Evolutionary conservation across 2,888 invertebrate genomes (phyloP).

Genomic region (Volucella zonaria): DNA sequence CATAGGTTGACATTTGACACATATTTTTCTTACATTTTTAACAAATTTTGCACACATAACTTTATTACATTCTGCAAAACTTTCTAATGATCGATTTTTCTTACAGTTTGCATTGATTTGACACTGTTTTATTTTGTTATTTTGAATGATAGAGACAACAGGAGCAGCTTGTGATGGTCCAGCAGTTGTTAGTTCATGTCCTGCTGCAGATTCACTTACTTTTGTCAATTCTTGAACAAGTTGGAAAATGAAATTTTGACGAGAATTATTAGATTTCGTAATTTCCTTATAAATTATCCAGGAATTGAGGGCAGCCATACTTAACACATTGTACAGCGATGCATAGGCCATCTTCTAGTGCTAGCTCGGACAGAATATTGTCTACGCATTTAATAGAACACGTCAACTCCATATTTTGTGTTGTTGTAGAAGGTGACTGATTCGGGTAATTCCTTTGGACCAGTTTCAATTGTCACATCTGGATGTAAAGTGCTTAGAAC

Average conservation of each 20-base stretch:
- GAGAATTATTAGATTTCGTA: conserved; percentile 11
- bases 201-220: too few species aligned
- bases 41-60: conserved; percentile 16
- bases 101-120: conserved; percentile 21
- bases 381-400: conserved; percentile 18
- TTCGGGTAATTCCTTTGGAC: conserved; percentile 9
- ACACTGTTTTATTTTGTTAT: conserved; percentile 10
- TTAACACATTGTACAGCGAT: conserved; percentile 26
- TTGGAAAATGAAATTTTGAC: conserved; percentile 14
- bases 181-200: too few species aligned
- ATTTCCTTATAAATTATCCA: conserved; percentile 7
- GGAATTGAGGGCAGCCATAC: conserved; percentile 27
- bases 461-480: conserved; percentile 6
- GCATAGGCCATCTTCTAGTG: conserved; percentile 24
- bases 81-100: conserved; percentile 15
- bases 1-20: too few species aligned
- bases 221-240: conserved; percentile 1
- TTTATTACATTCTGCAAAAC: conserved; percentile 11
- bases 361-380: conserved; percentile 10
- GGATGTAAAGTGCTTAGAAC: background rate
- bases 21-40: too few species aligned
- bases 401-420: conserved; percentile 19
- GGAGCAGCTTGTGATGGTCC: too few species aligned
- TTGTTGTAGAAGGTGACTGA: conserved; percentile 21
- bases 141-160: conserved; percentile 6